Evolutionary conservation across 2,888 invertebrate species (phyloP).

Genomic region (Lymantria dispar): DNA sequence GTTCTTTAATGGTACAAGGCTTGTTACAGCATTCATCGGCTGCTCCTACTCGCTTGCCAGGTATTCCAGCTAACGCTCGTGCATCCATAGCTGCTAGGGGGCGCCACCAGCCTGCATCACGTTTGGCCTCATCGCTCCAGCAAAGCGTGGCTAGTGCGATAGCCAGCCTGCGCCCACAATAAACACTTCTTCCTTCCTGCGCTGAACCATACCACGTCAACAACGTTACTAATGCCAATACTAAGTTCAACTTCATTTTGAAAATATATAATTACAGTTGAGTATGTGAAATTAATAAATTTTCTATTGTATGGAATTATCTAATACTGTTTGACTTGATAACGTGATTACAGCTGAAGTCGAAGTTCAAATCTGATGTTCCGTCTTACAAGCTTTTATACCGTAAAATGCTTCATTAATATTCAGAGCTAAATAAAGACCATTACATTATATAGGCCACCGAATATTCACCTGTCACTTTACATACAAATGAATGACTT

Average conservation of each 20-base stretch:
- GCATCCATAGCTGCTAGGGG: neutral
- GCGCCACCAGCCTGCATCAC: neutral
- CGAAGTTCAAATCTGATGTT: too few relatives aligned
- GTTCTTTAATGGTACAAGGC: constrained; percentile 3
- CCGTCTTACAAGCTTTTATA: too few relatives aligned
- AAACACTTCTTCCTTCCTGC: neutral
- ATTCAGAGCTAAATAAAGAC: too few relatives aligned
- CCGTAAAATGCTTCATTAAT: neutral
- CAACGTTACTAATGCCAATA: neutral
- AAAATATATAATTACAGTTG: neutral
- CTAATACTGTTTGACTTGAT: too few relatives aligned
- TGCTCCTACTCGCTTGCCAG: neutral
- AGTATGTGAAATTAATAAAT: too few relatives aligned
- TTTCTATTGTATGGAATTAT: neutral
- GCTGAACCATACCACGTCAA: neutral
- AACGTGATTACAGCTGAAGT: too few relatives aligned
- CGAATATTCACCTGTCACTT: too few relatives aligned
- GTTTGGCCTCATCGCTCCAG: neutral
- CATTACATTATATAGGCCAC: too few relatives aligned
- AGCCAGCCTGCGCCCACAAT: neutral
- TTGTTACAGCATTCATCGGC: constrained; percentile 26
- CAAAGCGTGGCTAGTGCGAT: neutral
- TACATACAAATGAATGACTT: too few relatives aligned
- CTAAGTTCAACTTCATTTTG: neutral
- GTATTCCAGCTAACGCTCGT: neutral